Percentiles rank a stretch among this genome's conserved stretches.
Evolutionary conservation across 2,888 invertebrate genomes (phyloP).

Genomic region (Eledone cirrhosa): DNA sequence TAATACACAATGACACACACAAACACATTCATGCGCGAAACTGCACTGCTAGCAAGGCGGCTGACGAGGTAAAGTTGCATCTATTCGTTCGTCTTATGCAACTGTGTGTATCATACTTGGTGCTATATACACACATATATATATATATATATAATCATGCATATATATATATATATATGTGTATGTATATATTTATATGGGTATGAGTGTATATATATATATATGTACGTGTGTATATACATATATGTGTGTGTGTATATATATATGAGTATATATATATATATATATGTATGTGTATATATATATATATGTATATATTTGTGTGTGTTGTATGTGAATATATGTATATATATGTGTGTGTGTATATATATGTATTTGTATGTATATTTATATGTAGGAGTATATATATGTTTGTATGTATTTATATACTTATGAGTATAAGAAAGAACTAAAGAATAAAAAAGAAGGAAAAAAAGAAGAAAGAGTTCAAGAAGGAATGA

Average conservation of each 20-base stretch:
- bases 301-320: neutral
- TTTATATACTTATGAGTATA: too few species aligned
- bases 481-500: neutral
- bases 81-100: too few species aligned
- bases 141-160: too few species aligned
- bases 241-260: neutral
- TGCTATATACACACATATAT: too few species aligned
- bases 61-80: too few species aligned
- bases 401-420: neutral
- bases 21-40: too few species aligned
- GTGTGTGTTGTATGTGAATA: too few species aligned
- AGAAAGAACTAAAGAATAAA: neutral
- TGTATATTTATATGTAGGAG: neutral
- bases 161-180: too few species aligned
- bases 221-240: neutral
- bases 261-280: neutral
- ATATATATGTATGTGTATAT: neutral
- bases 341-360: neutral
- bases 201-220: neutral
- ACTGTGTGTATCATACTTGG: too few species aligned
- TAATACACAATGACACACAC: too few species aligned
- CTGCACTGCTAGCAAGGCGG: too few species aligned
- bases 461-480: neutral
- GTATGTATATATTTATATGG: too few species aligned
- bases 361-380: neutral